Base-by-base conservation (phyloP, 2,888 invertebrate genomes). In the Micoletzkya japonica region DNA sequence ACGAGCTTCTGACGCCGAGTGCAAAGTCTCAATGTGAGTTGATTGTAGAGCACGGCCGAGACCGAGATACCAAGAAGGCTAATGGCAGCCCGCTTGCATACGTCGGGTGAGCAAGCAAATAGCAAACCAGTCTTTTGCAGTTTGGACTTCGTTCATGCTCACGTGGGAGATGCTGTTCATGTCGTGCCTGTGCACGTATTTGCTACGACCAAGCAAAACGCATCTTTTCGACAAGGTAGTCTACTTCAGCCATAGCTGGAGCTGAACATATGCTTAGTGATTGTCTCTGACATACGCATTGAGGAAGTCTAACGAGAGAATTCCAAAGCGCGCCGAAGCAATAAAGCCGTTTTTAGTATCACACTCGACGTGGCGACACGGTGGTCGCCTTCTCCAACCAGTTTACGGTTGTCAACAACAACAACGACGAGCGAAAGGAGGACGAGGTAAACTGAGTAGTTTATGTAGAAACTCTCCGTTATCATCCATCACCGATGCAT, bases 131-230 rank as follows among this genome's bases (percentile, higher is more conserved):
- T 37, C 44, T 52, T 7, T 70, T 82, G 44, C 72, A 84, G 83
- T 81, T 71, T 84, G 79, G 77, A 78, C 81, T 2, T 83, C 81
- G 20, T 83, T 84, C 70, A 78, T 84, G 76, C 73, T 82, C 37
- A 81, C 81, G 0, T 75, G 80, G 74, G 84, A 84, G 64, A 84
- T 84, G 83, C 75, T 84, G 70, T 58, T 84, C 14, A 72, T 83
- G 34, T 78, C 78, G 36, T 72, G 78, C 17, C 59, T 83, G 14
- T 73, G 78, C 56, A 81, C 82, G 2, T 78, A 78, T 69, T 72
- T 74, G 20, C 77, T 84, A 24, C 74, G 79, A 20, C 84, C 84
- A 7, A 73, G 77, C 3, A 75, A 76, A 37, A 79, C 72, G 26
- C 44, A 68, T 24, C 44, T 75, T 26, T 75, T 75, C 49, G 75